Evolutionary conservation across 2,113 vertebrate genomes (phyloP), one percentile per base, ranked within the genome.

Genomic region (Rhinoderma darwinii): DNA sequence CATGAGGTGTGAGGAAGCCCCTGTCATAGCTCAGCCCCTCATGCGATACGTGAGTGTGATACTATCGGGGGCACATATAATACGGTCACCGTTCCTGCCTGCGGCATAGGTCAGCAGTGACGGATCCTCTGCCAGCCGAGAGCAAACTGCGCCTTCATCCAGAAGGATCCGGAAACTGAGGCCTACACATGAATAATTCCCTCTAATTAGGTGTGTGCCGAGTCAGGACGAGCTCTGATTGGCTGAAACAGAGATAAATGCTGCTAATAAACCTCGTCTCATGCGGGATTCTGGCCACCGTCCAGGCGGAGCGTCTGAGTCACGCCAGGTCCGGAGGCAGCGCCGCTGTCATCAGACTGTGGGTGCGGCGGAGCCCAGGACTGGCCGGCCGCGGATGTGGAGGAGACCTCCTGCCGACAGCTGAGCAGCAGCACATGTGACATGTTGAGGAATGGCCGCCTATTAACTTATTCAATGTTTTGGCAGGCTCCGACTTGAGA

Each of bases 391-490:
- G 54, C 20, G 20, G 54, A 20, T 8, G n/a, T n/a, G n/a, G n/a
- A n/a, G n/a, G 8, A 63, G 66, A 35, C 32, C 66, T 70, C 32
- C 27, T 17, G 6, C 14, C 44, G 17, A 70, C 30, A 70, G 44
- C n/a, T n/a, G 14, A 47, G 14, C 5, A 47, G 14, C 32, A 37
- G 35, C 32, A 70, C 15, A 41, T 41, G n/a, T 79, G 74, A 86
- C 84, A 86, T 68, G 59, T 79, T 86, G 84, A 86, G 84, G 70
- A 79, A 86, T 80, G 66, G 75, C 63, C 70, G 20, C 43, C 84
- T 77, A 86, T 70, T 86, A 86, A 56, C 63, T 79, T 84, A 84
- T 84, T 74, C 54, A 61, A 72, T 54, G 41, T 51, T 47, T 70
- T 80, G 84, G 75, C 84, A 86, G 84, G 75, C 61, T 51, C 30